phyloP scores from a whole-genome alignment of 2,797 vertebrate genomes.

The Neosalanx taihuensis region DNA sequence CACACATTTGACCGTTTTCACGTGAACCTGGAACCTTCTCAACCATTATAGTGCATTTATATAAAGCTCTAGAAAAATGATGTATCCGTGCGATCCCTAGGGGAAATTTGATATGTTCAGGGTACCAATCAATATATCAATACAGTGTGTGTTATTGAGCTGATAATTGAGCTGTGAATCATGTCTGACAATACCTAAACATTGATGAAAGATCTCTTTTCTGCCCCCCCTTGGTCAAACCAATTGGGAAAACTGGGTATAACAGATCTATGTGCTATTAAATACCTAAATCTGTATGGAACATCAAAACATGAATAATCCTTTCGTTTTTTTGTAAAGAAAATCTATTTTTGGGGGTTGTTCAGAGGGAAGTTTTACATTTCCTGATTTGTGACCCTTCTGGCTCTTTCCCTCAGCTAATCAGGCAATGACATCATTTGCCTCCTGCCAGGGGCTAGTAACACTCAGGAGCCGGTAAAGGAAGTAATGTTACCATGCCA shows the following conservation, averaged over 20 bases:
- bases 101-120: constrained; percentile 21
- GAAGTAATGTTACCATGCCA: constrained; percentile 33
- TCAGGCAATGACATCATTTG: not conserved
- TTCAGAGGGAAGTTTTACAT: not conserved
- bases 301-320: not conserved
- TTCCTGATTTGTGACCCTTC: constrained; percentile 39
- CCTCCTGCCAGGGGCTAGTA: not conserved
- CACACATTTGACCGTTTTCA: not conserved
- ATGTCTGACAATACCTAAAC: constrained; percentile 40
- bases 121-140: constrained; percentile 56
- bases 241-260: not conserved
- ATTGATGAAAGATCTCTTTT: constrained; percentile 41
- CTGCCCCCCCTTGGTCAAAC: constrained; percentile 9
- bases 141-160: constrained; percentile 52
- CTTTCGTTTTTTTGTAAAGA: too few species aligned
- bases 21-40: not conserved
- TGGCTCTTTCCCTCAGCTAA: constrained; percentile 14
- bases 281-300: not conserved
- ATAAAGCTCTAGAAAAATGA: not conserved
- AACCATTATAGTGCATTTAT: not conserved
- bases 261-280: not conserved
- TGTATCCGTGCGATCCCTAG: not conserved
- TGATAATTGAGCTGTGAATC: constrained; percentile 61
- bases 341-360: not conserved
- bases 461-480: not conserved